Evolutionary conservation across 1,140 invertebrate genomes (phyloP), one percentile per base, ranked within the genome.

Genomic region (Oscheius sp.): DNA sequence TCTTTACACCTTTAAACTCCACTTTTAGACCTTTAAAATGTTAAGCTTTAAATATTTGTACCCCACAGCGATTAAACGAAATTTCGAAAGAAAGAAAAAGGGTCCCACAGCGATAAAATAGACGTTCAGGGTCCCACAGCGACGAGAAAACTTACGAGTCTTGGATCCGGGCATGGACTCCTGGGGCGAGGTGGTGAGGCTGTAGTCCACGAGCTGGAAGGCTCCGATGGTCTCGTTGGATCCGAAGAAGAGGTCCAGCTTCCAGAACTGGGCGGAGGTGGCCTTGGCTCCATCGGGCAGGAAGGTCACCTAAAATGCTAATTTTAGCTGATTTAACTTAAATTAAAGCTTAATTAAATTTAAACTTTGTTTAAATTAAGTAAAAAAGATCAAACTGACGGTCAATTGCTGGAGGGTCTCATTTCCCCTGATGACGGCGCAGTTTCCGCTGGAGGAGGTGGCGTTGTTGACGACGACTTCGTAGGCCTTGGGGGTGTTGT

Each of bases 171-270:
- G 55, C 13, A 76, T 28, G 7, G n/a, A 7, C 7, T 31, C 52
- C 0, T 55, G 49, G 26, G 23, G 36, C 29, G 42, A n/a, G 15
- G 70, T 73, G 4, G 20, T 31, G 32, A 76, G 63, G 10, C 28
- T 38, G 38, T 76, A 76, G 70, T 76, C 75, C 29, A 63, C n/a
- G 15, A 76, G 64, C 70, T 76, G 31, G 49, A 75, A 75, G 2
- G 32, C 71, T n/a, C 69, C 49, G 42, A 28, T 65, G 28, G 46
- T 42, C 15, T 32, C 26, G 20, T 15, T 18, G 23, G 75, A 49
- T 46, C 52, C 49, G 62, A 74, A 74, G 4, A 61, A 31, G 52
- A 74, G 18, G 2, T 66, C 36, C 45, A 76, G 36, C 62, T 42
- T 55, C 74, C 74, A 76, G 7, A 29, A n/a, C 64, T 13, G 55